Conservation (phyloP, 2,888 invertebrate genomes). For the Agrochola circellaris region DNA sequence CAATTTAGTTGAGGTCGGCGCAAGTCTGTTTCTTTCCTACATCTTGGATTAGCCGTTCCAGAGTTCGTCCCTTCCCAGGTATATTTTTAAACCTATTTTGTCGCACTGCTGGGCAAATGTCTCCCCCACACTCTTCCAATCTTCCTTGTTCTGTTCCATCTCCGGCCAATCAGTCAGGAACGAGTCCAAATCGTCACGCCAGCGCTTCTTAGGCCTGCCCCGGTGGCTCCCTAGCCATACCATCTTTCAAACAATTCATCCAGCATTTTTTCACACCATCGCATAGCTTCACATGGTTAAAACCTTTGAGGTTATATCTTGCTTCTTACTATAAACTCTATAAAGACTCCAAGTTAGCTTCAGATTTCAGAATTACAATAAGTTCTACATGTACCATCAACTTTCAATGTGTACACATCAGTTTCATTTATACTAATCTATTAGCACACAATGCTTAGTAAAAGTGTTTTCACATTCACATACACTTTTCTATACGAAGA, state of each 20-base stretch:
- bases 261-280: background rate
- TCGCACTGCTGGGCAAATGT: no score
- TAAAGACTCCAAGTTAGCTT: background rate
- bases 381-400: background rate
- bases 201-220: no score
- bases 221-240: no score
- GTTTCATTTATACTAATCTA: conserved; percentile 12
- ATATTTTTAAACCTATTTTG: no score
- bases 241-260: background rate
- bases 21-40: background rate
- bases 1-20: background rate
- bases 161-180: no score
- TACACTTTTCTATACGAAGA: conserved; percentile 32
- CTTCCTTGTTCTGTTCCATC: no score
- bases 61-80: background rate
- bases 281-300: background rate
- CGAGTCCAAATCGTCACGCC: no score
- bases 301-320: background rate
- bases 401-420: background rate
- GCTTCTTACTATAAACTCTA: background rate
- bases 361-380: background rate
- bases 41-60: background rate
- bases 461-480: conserved; percentile 48
- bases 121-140: no score
- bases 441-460: conserved; percentile 46